Conservation (phyloP, 1,140 invertebrate species). For the Heliconius congener region DNA sequence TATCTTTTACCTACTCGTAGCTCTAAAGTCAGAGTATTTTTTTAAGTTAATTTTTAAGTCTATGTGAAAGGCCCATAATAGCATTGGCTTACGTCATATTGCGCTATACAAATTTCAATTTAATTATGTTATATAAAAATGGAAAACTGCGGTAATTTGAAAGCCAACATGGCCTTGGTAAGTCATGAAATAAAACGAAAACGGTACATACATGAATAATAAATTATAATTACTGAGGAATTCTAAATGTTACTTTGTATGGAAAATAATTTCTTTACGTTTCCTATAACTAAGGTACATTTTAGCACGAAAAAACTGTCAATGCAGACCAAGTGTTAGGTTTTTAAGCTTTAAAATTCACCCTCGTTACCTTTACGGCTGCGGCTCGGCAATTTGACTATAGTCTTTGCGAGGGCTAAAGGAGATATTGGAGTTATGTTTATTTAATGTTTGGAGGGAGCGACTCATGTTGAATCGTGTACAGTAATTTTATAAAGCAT, state of each 20-base stretch:
- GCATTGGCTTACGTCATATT: slow-evolving; percentile 7
- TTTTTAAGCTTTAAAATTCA: slow-evolving; percentile 44
- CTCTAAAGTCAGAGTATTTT: not conserved
- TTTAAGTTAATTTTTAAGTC: not conserved
- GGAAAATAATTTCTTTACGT: not conserved
- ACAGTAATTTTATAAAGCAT: not conserved
- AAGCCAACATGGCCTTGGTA: slow-evolving; percentile 22
- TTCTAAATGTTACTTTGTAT: slow-evolving; percentile 17
- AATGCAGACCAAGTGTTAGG: slow-evolving; percentile 13
- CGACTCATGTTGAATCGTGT: not conserved
- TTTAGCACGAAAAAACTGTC: slow-evolving; percentile 12
- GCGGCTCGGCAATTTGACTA: slow-evolving; percentile 44
- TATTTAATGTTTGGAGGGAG: slow-evolving; percentile 31
- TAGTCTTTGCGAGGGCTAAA: slow-evolving; percentile 34
- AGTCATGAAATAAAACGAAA: slow-evolving; percentile 28
- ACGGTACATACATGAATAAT: slow-evolving; percentile 23
- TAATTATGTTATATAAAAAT: slow-evolving; percentile 13
- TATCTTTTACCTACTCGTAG: too few relatives aligned
- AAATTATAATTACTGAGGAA: slow-evolving; percentile 24
- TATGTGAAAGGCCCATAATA: not conserved
- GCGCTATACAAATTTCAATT: slow-evolving; percentile 23
- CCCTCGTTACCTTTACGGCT: slow-evolving; percentile 45
- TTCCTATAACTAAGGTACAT: not conserved
- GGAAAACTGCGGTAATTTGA: slow-evolving; percentile 23
- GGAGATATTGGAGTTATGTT: slow-evolving; percentile 25